phyloP scores from a whole-genome alignment of 92 coral and sea anemone species.

The Meandrina meandrites region DNA sequence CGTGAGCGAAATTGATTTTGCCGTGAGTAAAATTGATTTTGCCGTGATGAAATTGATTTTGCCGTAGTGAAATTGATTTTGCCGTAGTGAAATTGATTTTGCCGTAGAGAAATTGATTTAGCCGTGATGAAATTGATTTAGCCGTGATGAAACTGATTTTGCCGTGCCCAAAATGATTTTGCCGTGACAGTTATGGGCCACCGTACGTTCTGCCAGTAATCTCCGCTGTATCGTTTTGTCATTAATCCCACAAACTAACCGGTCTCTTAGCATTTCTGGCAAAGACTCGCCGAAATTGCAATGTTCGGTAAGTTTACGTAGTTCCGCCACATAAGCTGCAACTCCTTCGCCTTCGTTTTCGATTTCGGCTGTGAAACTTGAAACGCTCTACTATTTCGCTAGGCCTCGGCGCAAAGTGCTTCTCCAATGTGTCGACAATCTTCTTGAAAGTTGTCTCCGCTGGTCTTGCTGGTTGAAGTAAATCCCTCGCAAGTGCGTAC shows the following conservation, averaged over 20 bases:
- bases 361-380: conserved; percentile 51
- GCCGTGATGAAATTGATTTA: too few relatives aligned
- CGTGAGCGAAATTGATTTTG: too few relatives aligned
- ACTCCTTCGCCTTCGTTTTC: conserved; percentile 30
- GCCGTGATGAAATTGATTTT: too few relatives aligned
- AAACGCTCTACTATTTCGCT: conserved; percentile 55
- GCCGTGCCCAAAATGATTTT: too few relatives aligned
- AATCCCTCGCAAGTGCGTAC: conserved; percentile 12
- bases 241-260: conserved; percentile 46
- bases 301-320: too few relatives aligned
- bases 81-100: too few relatives aligned
- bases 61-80: too few relatives aligned
- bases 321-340: conserved; percentile 29
- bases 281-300: too few relatives aligned
- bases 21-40: too few relatives aligned
- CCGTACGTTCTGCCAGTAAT: conserved; percentile 34
- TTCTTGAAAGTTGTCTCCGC: conserved; percentile 15
- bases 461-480: conserved; percentile 33
- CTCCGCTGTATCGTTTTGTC: conserved; percentile 45
- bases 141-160: too few relatives aligned
- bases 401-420: conserved; percentile 31
- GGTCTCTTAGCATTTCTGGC: conserved; percentile 47
- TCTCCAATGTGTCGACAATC: conserved; percentile 5
- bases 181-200: too few relatives aligned
- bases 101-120: too few relatives aligned